Percentiles rank a stretch among this genome's conserved stretches.
These are phyloP conservation scores for Ammodytes marinus DNA, from an alignment of 2,113 vertebrate genomes.

Conservation along the genomic window DNA sequence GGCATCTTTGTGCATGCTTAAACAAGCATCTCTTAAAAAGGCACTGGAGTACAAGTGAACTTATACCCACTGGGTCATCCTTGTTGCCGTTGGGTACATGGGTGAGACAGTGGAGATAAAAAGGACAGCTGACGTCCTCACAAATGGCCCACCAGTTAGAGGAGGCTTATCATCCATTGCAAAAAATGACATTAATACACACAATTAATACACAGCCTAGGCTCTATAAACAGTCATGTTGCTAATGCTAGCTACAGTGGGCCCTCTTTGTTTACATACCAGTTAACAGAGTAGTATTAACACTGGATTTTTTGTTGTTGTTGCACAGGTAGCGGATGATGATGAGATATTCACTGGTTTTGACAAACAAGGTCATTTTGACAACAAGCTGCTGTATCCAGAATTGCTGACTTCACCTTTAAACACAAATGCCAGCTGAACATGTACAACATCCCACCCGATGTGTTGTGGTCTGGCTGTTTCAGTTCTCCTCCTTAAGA, in stretches of 20 bases:
- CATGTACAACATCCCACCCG: background rate
- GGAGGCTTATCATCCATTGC: constrained; percentile 49
- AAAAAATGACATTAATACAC: constrained; percentile 44
- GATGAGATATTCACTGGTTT: too few species aligned
- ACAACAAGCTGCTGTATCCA: too few species aligned
- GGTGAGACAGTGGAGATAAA: constrained; percentile 71
- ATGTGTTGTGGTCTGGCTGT: background rate
- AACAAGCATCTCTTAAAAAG: constrained; percentile 49
- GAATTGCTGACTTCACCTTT: too few species aligned
- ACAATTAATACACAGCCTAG: background rate
- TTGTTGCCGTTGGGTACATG: constrained; percentile 50
- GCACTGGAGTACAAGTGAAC: constrained; percentile 56
- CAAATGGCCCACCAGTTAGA: constrained; percentile 66
- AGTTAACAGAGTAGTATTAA: too few species aligned
- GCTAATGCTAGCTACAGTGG: too few species aligned
- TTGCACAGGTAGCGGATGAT: background rate
- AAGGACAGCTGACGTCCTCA: constrained; percentile 75
- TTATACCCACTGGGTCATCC: constrained; percentile 71
- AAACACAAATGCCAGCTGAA: background rate
- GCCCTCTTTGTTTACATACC: too few species aligned
- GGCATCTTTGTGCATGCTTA: constrained; percentile 8
- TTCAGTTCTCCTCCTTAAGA: background rate
- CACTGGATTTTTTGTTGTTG: too few species aligned
- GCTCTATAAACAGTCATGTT: too few species aligned
- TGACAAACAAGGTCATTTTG: too few species aligned